Conservation (phyloP, 2,888 invertebrate species). For the Chloroclysta siterata region DNA sequence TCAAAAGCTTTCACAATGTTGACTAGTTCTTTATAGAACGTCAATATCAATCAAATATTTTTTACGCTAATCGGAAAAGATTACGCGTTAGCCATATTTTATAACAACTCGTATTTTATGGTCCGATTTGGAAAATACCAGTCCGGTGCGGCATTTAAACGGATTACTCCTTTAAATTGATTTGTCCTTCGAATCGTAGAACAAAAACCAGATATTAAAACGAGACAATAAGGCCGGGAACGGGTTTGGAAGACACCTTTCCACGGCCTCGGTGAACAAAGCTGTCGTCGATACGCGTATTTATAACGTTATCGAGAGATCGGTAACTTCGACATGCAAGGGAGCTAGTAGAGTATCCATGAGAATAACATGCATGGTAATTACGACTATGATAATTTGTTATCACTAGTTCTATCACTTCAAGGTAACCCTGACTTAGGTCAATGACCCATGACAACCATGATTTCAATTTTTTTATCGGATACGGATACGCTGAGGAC, state of each 20-base stretch:
- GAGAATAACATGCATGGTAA: background rate
- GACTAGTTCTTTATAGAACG: background rate
- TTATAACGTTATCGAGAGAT: conserved; percentile 28
- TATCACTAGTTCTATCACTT: background rate
- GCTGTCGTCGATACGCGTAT: conserved; percentile 33
- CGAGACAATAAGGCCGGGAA: conserved; percentile 42
- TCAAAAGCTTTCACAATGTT: background rate
- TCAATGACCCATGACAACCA: background rate
- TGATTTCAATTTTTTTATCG: background rate
- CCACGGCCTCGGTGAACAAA: conserved; percentile 52
- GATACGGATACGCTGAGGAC: too few relatives aligned
- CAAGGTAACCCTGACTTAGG: background rate
- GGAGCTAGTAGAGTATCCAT: conserved; percentile 18
- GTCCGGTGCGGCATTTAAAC: conserved; percentile 24
- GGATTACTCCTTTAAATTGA: conserved; percentile 31
- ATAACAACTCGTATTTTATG: background rate
- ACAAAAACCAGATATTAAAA: conserved; percentile 38
- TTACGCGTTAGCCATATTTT: background rate
- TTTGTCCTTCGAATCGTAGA: conserved; percentile 32
- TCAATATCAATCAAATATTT: background rate
- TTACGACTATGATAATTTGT: background rate
- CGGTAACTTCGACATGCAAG: conserved; percentile 27
- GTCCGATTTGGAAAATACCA: conserved; percentile 14
- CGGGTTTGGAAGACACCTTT: conserved; percentile 53
- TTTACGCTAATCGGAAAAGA: background rate